phyloP scores from a whole-genome alignment of 2,113 vertebrate genomes.

The Phalacrocorax carbo region DNA sequence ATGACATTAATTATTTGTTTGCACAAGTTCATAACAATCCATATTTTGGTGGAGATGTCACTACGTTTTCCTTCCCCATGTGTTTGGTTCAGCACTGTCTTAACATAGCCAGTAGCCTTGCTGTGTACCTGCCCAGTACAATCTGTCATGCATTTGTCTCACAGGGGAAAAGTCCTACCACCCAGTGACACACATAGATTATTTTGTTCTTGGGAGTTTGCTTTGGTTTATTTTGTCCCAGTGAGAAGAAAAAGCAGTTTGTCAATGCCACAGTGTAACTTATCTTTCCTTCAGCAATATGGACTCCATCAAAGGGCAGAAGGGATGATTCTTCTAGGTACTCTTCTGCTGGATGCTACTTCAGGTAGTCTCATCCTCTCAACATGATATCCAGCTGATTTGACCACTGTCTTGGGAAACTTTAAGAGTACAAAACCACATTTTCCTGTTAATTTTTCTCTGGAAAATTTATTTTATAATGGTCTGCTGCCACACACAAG shows the following conservation, averaged over 20 bases:
- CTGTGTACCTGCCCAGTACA: background rate
- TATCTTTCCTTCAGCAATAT: background rate
- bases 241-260: background rate
- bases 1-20: background rate
- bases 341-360: background rate
- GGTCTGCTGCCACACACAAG: background rate
- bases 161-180: background rate
- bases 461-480: background rate
- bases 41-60: background rate
- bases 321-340: background rate
- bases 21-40: background rate
- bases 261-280: background rate
- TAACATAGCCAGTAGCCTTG: background rate
- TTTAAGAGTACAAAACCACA: background rate
- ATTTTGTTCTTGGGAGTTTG: background rate
- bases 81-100: background rate
- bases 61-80: background rate
- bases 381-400: background rate
- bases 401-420: background rate
- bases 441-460: background rate
- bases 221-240: background rate
- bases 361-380: background rate
- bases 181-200: background rate
- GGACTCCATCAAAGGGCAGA: background rate
- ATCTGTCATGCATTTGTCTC: background rate